Base-by-base conservation (phyloP, 2,888 invertebrate genomes). In the Rhagonycha fulva region DNA sequence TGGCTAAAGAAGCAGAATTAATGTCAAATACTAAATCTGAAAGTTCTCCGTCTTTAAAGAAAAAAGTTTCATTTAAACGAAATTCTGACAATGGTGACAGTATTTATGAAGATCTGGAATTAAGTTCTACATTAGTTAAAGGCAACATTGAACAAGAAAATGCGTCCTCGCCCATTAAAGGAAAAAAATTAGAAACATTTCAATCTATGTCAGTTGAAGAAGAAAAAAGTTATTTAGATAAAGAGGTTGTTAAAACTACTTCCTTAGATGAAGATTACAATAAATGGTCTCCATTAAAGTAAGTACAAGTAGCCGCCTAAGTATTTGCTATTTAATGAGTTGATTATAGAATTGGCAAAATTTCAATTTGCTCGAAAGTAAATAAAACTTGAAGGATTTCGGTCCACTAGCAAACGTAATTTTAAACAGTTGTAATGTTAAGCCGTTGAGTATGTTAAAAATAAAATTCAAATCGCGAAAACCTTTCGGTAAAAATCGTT, bases 281-380 rank as follows among this genome's bases (percentile, higher is more conserved):
- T 76, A 85, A 86, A 85, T 88, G 88, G 88, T 88, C 88, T 78
- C 87, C 86, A 85, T 81, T 84, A 84, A 86, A 84, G 88, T 88
- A 83, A 86, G 87, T 82, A 70, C 19, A 23, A 47, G 14, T 12
- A 47, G 14, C 5, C 19, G 12, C 14, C 30, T 68, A 30, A 28
- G 14, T 32, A 26, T 26, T 70, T 70, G n/a, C 9, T n/a, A 11
- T 67, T 72, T 72, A 28, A 24, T 69, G 30, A 32, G 30, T 72
- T 68, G 14, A 30, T 68, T 66, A 66, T 66, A 66, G 60, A 72
- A 12, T 74, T 74, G 74, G 74, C 74, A 14, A 69, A 74, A 62
- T 62, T 62, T 74, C 74, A 74, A 74, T 63, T n/a, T 74, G 73
- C 62, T 28, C 14, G 66, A 70, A 70, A 66, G 63, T 62, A 74